Base-by-base conservation (phyloP, 2,113 vertebrate species). In the Tragelaphus scriptus region DNA sequence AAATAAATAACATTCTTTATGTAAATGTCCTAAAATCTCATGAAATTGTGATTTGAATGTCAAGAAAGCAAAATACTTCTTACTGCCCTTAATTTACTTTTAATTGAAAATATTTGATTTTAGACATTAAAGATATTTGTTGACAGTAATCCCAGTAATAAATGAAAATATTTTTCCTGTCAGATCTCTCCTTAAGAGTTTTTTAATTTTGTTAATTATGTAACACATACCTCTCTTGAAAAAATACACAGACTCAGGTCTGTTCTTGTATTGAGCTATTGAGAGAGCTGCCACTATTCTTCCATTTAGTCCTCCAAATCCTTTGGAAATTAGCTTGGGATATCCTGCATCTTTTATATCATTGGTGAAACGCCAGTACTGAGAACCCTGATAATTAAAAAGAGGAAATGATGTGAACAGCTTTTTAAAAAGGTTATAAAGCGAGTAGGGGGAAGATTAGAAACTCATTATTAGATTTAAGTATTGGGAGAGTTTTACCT, bases 281-380 rank as follows among this genome's bases (percentile, higher is more conserved):
- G 99, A 99, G 75, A 99, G 99, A 21, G 99, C 99, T 44, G 99
- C 99, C 9, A 99, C 99, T 97, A 99, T 98, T 97, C 98, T 99
- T 36, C 99, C 99, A 25, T 85, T 98, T 26, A 99, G 98, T 56
- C 99, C 99, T 79, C 99, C 98, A 97, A 99, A 99, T 94, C 99
- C 99, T 2, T 98, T 98, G 0, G 97, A 85, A 1, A 99, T 98
- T 53, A 95, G 96, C 98, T 99, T 99, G 59, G 99, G 99, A 85
- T 99, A 99, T 0, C 99, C 99, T 4, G 82, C 1, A 89, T 99
- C 99, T 99, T 99, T 98, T 26, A 96, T 56, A 2, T 99, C 99
- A 0, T 99, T 99, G 51, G 99, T 99, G 99, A 99, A 99, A 75
- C 99, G 99, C 99, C 99, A 99, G 97, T 99, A 99, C 8, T 98